Percentiles rank a stretch among this genome's conserved stretches.
Evolutionary conservation across 2,888 invertebrate genomes (phyloP).

Genomic region (Stramonita haemastoma): DNA sequence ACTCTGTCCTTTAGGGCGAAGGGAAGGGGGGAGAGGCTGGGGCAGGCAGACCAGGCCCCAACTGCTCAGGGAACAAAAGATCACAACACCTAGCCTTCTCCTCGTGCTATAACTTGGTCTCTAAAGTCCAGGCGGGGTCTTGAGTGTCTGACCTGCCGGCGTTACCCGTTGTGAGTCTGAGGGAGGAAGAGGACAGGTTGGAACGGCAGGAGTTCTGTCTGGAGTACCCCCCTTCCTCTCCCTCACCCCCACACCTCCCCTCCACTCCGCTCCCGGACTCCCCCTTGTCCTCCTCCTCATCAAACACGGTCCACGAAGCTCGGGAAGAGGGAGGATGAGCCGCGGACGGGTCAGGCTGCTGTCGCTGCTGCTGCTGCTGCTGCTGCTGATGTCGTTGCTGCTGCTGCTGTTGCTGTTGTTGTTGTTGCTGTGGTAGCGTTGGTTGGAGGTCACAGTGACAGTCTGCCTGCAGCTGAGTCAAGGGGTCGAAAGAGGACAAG

Average conservation of each 20-base stretch:
- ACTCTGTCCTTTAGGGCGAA: background rate
- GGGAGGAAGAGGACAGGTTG: background rate
- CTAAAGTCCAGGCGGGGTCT: constrained; percentile 6
- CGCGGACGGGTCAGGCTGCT: background rate
- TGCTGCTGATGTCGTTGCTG: too few relatives aligned
- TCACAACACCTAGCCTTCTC: background rate
- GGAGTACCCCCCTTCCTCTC: background rate
- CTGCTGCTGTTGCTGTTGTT: background rate
- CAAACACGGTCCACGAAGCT: constrained; percentile 16
- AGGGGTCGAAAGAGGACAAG: constrained; percentile 48
- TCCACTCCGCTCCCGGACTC: background rate
- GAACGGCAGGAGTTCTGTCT: constrained; percentile 19
- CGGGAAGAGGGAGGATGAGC: background rate
- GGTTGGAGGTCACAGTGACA: background rate
- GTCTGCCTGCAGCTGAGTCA: constrained; percentile 30
- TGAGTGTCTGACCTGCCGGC: background rate
- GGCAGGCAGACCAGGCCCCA: background rate
- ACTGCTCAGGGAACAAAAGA: background rate
- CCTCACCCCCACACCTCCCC: background rate
- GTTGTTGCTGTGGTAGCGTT: background rate
- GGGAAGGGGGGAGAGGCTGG: background rate
- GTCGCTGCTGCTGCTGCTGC: background rate
- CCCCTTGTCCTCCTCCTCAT: background rate
- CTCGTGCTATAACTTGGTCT: constrained; percentile 39
- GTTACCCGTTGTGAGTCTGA: background rate